Evolutionary conservation across 2,888 invertebrate genomes (phyloP), one percentile per base, ranked within the genome.

Genomic region (Opisthograptis luteolata): DNA sequence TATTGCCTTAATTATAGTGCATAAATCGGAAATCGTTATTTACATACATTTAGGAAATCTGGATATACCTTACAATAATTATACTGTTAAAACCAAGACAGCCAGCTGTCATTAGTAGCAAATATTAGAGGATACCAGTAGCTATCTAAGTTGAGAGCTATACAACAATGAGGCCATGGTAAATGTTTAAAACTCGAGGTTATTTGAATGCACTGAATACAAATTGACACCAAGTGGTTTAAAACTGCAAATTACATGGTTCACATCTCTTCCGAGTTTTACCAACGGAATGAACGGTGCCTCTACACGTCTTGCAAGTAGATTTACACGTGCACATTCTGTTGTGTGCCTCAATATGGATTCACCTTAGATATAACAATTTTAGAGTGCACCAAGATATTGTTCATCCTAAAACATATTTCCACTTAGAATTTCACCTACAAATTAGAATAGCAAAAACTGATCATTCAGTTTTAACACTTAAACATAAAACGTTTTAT

Each of bases 1-100:
- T 60, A 69, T 74, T 72, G 68, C 58, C 74, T 76, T 81, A 80
- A 78, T 66, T 80, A 78, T 60, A 68, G 87, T 87, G 87, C 87
- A 88, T 88, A 87, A 88, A 88, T 87, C 87, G 83, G 80, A 80
- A 83, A 82, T 73, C 73, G 68, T 79, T 86, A 87, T 88, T 81
- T 87, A 87, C 84, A 86, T 70, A 68, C 57, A 69, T 54, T 40
- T 31, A 52, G 57, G 42, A 65, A 64, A 70, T 62, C 56, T 46
- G 45, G 49, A 53, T 52, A 58, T 53, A 35, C 46, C 62, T 60
- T 57, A 59, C 17, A 42, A 37, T 32, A 48, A 7, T 25, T 42
- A 47, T 27, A 41, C 10, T 32, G n/a, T 35, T 22, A 35, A 25
- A 31, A 58, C 52, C 46, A 59, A 62, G 59, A 66, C 73, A 73